Evolutionary conservation across 2,888 invertebrate species (phyloP).

Genomic region (Ophioninae sp.): DNA sequence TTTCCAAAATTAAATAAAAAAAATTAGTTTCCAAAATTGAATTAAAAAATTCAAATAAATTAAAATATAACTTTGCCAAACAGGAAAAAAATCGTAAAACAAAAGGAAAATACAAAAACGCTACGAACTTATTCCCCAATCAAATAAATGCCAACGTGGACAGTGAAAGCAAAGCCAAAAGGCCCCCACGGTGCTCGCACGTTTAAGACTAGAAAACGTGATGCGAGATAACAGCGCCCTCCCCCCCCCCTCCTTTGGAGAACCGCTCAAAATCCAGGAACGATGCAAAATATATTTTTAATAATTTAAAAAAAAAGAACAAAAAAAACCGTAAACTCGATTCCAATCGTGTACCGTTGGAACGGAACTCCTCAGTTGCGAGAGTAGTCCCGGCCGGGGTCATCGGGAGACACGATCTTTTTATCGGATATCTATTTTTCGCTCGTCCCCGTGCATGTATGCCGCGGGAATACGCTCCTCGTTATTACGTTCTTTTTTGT

Average conservation of each 20-base stretch:
- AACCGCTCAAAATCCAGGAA: constrained; percentile 30
- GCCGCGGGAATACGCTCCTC: constrained; percentile 22
- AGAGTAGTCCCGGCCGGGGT: constrained; percentile 33
- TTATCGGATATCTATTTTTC: constrained; percentile 58
- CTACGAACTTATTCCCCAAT: constrained; percentile 20
- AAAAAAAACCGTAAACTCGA: constrained; percentile 22
- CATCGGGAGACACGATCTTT: constrained; percentile 53
- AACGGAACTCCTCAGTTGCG: constrained; percentile 50
- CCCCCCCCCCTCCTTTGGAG: constrained; percentile 19
- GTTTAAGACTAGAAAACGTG: constrained; percentile 37
- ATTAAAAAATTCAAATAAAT: no score
- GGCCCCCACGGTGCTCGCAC: background rate
- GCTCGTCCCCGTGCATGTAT: background rate
- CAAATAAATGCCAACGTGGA: constrained; percentile 24
- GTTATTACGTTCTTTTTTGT: background rate
- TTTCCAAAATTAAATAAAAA: no score
- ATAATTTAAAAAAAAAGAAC: constrained; percentile 17
- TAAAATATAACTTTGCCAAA: no score
- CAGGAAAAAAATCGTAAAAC: no score
- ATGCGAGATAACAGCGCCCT: constrained; percentile 40
- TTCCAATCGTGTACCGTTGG: constrained; percentile 56
- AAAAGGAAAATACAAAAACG: no score
- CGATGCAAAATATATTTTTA: background rate
- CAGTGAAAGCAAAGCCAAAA: constrained; percentile 19
- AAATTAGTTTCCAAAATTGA: no score